Evolutionary conservation across 2,888 invertebrate species (phyloP).

Genomic region (Apomyelois bistriatella): DNA sequence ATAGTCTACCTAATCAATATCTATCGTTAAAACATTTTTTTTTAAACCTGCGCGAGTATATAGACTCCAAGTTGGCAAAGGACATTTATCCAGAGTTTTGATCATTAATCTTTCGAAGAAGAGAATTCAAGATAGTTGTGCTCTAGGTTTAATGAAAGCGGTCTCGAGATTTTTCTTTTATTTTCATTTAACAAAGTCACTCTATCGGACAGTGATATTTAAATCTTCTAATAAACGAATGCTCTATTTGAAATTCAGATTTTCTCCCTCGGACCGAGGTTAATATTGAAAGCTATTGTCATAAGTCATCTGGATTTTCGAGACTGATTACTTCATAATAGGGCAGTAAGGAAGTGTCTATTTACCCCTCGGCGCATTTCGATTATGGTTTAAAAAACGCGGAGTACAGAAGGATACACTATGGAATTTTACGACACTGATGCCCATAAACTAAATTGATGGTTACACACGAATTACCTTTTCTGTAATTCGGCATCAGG

Average conservation of each 20-base stretch:
- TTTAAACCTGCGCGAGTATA: too few relatives aligned
- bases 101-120: background rate
- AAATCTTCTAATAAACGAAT: constrained; percentile 28
- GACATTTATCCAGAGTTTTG: background rate
- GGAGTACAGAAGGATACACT: background rate
- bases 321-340: constrained; percentile 24
- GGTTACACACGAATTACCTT: too few relatives aligned
- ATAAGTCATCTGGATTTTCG: constrained; percentile 25
- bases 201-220: constrained; percentile 15
- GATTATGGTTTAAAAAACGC: constrained; percentile 22
- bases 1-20: too few relatives aligned
- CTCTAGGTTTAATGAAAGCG: background rate
- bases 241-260: constrained; percentile 35
- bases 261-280: constrained; percentile 25
- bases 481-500: too few relatives aligned
- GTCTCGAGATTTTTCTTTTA: background rate
- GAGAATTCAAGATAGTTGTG: background rate
- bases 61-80: too few relatives aligned
- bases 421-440: background rate
- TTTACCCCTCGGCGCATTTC: constrained; percentile 34
- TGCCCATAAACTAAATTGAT: too few relatives aligned
- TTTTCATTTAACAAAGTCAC: constrained; percentile 6
- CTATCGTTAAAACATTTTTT: too few relatives aligned
- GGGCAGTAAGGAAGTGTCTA: constrained; percentile 23
- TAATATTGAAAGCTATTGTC: constrained; percentile 30